Evolutionary conservation across 2,888 invertebrate genomes (phyloP).

Genomic region (Alsophila aescularia): DNA sequence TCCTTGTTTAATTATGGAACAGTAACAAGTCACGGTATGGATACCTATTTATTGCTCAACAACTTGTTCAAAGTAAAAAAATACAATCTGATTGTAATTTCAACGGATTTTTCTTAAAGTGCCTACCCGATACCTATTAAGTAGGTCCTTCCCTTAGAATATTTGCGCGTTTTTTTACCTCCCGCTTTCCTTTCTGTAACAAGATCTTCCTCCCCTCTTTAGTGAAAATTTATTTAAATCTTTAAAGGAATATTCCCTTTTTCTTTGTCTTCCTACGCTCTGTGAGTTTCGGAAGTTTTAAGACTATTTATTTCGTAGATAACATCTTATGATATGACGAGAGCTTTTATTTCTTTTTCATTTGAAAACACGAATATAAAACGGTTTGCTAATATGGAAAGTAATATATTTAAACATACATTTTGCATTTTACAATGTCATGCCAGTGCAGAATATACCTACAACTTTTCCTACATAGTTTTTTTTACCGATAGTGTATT

Average conservation of each 20-base stretch:
- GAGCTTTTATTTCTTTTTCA: too few relatives aligned
- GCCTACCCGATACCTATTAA: slow-evolving; percentile 36
- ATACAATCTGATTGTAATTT: background rate
- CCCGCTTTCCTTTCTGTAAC: slow-evolving; percentile 72
- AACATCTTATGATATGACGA: too few relatives aligned
- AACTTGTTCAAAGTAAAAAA: background rate
- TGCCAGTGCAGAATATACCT: too few relatives aligned
- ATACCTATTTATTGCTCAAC: too few relatives aligned
- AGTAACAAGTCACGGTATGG: too few relatives aligned
- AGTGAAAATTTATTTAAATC: slow-evolving; percentile 80
- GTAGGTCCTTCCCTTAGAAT: slow-evolving; percentile 60
- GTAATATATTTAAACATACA: too few relatives aligned
- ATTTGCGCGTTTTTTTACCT: slow-evolving; percentile 75
- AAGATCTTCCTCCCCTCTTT: slow-evolving; percentile 63
- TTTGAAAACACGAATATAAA: too few relatives aligned
- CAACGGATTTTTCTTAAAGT: background rate
- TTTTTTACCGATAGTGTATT: background rate
- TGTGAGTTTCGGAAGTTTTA: slow-evolving; percentile 58
- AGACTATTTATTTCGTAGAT: background rate
- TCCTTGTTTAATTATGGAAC: too few relatives aligned
- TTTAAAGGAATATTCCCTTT: slow-evolving; percentile 67
- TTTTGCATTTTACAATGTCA: too few relatives aligned
- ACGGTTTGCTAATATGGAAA: too few relatives aligned
- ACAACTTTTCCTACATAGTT: too few relatives aligned
- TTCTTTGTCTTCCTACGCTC: slow-evolving; percentile 57